These are phyloP conservation scores for Olivierus martensii DNA, from an alignment of 1,140 invertebrate species.

Conservation along the genomic window DNA sequence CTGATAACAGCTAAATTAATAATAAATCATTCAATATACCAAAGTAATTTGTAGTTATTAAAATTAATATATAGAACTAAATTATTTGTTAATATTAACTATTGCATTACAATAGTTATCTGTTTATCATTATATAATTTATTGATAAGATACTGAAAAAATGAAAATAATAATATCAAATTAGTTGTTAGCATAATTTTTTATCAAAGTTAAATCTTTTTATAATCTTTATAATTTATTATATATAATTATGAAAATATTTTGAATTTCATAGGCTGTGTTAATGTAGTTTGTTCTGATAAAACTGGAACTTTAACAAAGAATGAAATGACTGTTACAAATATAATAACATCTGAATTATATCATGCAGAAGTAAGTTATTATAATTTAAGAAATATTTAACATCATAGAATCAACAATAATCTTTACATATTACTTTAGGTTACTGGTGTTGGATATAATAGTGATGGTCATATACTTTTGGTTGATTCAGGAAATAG, in stretches of 20 bases:
- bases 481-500: conserved; percentile 60
- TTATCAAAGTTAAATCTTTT: too few species aligned
- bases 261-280: conserved; percentile 51
- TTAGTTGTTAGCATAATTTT: too few species aligned
- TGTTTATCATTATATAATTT: too few species aligned
- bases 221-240: not conserved
- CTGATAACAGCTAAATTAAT: too few species aligned
- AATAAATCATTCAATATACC: too few species aligned
- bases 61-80: too few species aligned
- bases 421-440: conserved; percentile 13
- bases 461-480: conserved; percentile 65
- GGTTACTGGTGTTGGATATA: conserved; percentile 80
- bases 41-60: too few species aligned
- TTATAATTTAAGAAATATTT: not conserved
- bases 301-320: conserved; percentile 97
- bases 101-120: too few species aligned
- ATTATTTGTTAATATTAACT: too few species aligned
- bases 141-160: too few species aligned
- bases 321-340: conserved; percentile 98
- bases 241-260: not conserved
- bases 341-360: conserved; percentile 83
- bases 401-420: not conserved
- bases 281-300: conserved; percentile 96
- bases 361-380: conserved; percentile 65
- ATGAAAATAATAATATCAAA: too few species aligned